phyloP scores from a whole-genome alignment of 1,140 invertebrate genomes.

The Caenorhabditis tropicalis region DNA sequence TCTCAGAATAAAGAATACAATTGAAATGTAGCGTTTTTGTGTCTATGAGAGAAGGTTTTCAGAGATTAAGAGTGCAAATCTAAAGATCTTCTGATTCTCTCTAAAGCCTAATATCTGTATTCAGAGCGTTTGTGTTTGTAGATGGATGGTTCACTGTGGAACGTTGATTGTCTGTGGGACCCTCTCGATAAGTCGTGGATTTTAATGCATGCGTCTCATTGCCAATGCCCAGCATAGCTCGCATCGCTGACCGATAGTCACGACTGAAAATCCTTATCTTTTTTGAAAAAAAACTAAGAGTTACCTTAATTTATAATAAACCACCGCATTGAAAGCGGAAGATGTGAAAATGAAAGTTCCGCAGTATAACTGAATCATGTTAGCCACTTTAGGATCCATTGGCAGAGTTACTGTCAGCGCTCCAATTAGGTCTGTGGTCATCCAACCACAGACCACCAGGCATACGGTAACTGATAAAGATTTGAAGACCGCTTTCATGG shows the following conservation, averaged over 20 bases:
- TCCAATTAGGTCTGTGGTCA: constrained; percentile 3
- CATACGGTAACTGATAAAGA: not conserved
- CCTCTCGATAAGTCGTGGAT: not conserved
- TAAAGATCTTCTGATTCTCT: too few species aligned
- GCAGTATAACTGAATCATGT: constrained; percentile 20
- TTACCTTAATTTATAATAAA: constrained; percentile 22
- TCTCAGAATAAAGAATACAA: not conserved
- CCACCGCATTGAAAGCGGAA: not conserved
- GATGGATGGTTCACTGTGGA: not conserved
- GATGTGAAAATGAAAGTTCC: constrained; percentile 27
- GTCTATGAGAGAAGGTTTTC: not conserved
- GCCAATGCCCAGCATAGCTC: not conserved
- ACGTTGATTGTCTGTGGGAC: not conserved
- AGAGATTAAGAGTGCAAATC: not conserved
- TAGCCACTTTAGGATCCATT: not conserved
- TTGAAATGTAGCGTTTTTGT: not conserved
- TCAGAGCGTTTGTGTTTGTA: not conserved
- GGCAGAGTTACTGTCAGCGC: not conserved
- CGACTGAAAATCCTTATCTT: not conserved
- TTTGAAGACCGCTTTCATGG: constrained; percentile 13
- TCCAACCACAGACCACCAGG: constrained; percentile 11
- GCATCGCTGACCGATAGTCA: not conserved
- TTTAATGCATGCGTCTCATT: not conserved
- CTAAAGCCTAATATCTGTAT: not conserved
- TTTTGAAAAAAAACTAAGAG: not conserved